A percentile compares a stretch with the other conserved stretches of the same genome.
Evolutionary conservation across 2,888 invertebrate genomes (phyloP).

Genomic region (Thymelicus sylvestris): DNA sequence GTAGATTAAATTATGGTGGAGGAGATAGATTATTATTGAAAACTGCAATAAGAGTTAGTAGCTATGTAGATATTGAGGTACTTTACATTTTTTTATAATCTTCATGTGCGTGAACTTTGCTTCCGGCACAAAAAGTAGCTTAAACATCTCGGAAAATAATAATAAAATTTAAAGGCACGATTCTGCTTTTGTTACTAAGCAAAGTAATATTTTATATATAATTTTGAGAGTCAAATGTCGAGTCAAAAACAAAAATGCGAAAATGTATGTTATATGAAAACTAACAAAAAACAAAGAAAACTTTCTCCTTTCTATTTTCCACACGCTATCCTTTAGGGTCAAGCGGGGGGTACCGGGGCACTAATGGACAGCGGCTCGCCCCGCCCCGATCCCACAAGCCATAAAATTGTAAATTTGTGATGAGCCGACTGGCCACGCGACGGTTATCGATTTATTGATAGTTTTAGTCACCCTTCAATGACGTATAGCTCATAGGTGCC

Average conservation of each 20-base stretch:
- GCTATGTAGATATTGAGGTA: too few relatives aligned
- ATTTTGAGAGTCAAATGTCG: too few relatives aligned
- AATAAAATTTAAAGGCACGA: too few relatives aligned
- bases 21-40: too few relatives aligned
- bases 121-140: too few relatives aligned
- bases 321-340: conserved; percentile 64
- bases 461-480: conserved; percentile 58
- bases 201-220: neutral
- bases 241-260: too few relatives aligned
- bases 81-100: too few relatives aligned
- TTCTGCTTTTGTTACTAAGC: too few relatives aligned
- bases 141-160: too few relatives aligned
- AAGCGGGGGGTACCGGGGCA: conserved; percentile 72
- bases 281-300: conserved; percentile 38
- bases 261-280: neutral
- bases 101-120: too few relatives aligned
- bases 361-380: conserved; percentile 75
- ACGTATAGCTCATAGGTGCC: conserved; percentile 2
- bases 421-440: conserved; percentile 74
- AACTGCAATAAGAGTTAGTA: too few relatives aligned
- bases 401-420: conserved; percentile 85
- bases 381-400: conserved; percentile 71
- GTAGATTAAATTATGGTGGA: too few relatives aligned
- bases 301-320: conserved; percentile 51
- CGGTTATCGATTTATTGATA: conserved; percentile 82